phyloP scores from a whole-genome alignment of 1,140 invertebrate species.

The Trichogramma pretiosum region DNA sequence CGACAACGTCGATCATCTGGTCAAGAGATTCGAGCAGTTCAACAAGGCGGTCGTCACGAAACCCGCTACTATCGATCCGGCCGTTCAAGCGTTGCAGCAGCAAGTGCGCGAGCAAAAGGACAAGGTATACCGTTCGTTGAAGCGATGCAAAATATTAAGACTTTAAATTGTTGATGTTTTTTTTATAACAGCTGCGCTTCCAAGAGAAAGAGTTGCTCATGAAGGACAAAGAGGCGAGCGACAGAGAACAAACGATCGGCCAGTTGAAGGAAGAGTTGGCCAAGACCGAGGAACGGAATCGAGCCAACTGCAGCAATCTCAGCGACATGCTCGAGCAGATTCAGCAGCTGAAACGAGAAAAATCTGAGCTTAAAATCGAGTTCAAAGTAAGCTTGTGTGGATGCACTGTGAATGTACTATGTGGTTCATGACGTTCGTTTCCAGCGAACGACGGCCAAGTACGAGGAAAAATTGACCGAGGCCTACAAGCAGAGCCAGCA shows the following conservation, averaged over 20 bases:
- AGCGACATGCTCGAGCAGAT: neutral
- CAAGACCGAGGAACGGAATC: neutral
- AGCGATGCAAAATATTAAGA: too few relatives aligned
- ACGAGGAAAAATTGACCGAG: conserved; percentile 9
- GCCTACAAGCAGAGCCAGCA: conserved; percentile 14
- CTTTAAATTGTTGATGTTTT: too few relatives aligned
- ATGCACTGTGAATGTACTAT: too few relatives aligned
- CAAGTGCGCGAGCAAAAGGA: conserved; percentile 6
- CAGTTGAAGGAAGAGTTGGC: conserved; percentile 8
- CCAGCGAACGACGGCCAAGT: conserved; percentile 13
- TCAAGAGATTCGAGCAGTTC: neutral
- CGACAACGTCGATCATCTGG: neutral
- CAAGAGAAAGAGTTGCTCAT: conserved; percentile 18
- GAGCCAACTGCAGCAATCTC: too few relatives aligned
- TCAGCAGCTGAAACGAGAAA: conserved; percentile 3
- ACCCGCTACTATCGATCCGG: neutral
- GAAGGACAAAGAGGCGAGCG: conserved; percentile 9
- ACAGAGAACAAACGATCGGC: conserved; percentile 11
- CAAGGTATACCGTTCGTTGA: neutral
- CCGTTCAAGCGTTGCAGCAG: conserved; percentile 5
- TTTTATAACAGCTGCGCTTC: conserved; percentile 9
- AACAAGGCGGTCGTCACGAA: neutral
- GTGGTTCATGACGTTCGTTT: neutral
- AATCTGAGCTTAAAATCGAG: conserved; percentile 1
- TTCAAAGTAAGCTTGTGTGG: conserved; percentile 10